Base-by-base conservation (phyloP, 2,888 invertebrate genomes). In the Acheta domesticus region DNA sequence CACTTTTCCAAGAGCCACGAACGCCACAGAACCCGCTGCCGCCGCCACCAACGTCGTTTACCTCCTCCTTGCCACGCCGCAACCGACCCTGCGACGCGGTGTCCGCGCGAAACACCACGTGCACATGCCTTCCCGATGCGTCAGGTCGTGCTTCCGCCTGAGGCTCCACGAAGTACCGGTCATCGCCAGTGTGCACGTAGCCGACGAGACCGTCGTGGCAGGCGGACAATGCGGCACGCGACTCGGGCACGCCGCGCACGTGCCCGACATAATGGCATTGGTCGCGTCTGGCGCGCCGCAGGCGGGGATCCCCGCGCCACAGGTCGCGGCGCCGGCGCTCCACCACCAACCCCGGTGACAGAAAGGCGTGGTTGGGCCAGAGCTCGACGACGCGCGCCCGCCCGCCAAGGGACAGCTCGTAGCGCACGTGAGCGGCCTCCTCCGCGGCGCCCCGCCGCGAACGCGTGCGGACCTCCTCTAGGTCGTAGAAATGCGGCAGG, bases 151-250 rank as follows among this genome's bases (percentile, higher is more conserved):
- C 88, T 74, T 88, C 88, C 79, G 87, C 85, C 73, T 90, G 85
- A 12, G 92, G 92, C 84, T 92, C 91, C 79, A 92, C 89, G 83
- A 90, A 90, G 85, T 89, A 91, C 80, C 89, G 87, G 49, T 87
- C 86, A 81, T 88, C 84, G 3, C 74, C 16, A 1, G 89, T 87
- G 80, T 87, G 86, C 79, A 92, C 85, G 83, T 90, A 89, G 48
- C 91, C 91, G 80, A 88, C 89, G 91, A 89, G 82, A 80, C 79
- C 84, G 80, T 62, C 84, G 77, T 87, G 86, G 83, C 90, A 90
- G 8, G 89, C 86, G 4, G 90, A 89, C 20, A 91, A 81, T 1
- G 90, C 90, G 0, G 87, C 90, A 79, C 86, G 87, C 0, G 90
- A 90, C 78, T 86, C 83, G 12, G 85, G 82, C 48, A 86, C 83